phyloP scores from a whole-genome alignment of 2,888 invertebrate species.

The Homarus gammarus region DNA sequence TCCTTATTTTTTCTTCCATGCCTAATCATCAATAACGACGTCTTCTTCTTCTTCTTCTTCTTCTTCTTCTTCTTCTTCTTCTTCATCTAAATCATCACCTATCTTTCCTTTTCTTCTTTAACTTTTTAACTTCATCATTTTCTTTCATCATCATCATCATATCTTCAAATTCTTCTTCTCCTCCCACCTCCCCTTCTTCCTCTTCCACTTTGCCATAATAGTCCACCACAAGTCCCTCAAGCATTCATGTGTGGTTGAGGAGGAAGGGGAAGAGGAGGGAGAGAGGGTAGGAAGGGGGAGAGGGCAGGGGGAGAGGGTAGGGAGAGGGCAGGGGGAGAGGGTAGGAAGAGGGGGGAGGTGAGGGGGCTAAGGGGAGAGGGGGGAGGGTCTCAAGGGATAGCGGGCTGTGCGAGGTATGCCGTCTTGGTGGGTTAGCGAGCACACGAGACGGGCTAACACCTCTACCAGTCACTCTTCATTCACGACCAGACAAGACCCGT shows the following conservation, averaged over 20 bases:
- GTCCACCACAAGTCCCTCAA: too few relatives aligned
- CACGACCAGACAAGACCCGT: background rate
- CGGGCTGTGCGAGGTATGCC: background rate
- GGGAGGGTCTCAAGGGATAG: background rate
- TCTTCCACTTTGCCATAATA: background rate
- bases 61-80: background rate
- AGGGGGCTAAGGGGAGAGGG: background rate
- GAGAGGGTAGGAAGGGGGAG: conserved; percentile 13
- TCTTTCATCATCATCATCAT: background rate
- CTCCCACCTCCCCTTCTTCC: background rate
- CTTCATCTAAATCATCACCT: background rate
- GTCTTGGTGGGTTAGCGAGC: background rate
- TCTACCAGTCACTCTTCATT: background rate
- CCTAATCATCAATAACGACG: too few relatives aligned
- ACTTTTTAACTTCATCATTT: background rate
- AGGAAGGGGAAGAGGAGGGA: background rate
- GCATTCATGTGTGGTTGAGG: background rate
- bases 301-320: background rate
- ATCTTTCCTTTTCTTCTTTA: background rate
- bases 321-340: background rate
- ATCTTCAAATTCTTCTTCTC: background rate
- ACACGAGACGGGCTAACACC: background rate
- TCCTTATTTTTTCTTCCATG: too few relatives aligned
- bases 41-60: background rate
- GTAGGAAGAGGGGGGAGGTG: background rate